phyloP scores from a whole-genome alignment of 2,797 vertebrate species.

The Artibeus jamaicensis region DNA sequence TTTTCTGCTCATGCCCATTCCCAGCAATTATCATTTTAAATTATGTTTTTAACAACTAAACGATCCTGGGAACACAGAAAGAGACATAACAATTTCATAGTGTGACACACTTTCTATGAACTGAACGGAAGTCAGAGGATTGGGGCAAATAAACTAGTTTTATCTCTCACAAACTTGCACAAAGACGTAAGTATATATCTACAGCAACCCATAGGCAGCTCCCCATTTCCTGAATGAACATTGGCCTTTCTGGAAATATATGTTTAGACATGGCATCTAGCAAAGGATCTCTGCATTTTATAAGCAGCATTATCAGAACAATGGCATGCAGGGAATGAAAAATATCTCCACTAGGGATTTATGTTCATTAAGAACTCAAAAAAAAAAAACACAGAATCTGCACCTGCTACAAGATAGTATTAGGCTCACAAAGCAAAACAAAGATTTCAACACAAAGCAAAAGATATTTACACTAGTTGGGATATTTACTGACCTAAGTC shows the following conservation, averaged over 20 bases:
- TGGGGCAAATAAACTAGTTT: background rate
- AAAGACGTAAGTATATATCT: background rate
- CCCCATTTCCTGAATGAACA: background rate
- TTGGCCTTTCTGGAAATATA: constrained; percentile 40
- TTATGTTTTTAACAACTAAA: constrained; percentile 38
- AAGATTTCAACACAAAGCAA: constrained; percentile 47
- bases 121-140: background rate
- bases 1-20: constrained; percentile 15
- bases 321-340: constrained; percentile 53
- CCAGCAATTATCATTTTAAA: constrained; percentile 35
- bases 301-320: constrained; percentile 37
- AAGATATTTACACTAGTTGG: constrained; percentile 28
- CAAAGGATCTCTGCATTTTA: constrained; percentile 46
- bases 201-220: background rate
- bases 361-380: constrained; percentile 46
- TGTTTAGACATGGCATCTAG: background rate
- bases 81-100: background rate
- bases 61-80: background rate
- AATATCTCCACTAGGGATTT: constrained; percentile 60
- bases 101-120: background rate
- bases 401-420: constrained; percentile 66
- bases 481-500: constrained; percentile 29
- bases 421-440: constrained; percentile 55
- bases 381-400: constrained; percentile 47
- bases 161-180: background rate